Percentiles rank a stretch among this genome's conserved stretches.
Conservation (phyloP, 2,888 invertebrate species). For the Mythimna loreyi region DNA sequence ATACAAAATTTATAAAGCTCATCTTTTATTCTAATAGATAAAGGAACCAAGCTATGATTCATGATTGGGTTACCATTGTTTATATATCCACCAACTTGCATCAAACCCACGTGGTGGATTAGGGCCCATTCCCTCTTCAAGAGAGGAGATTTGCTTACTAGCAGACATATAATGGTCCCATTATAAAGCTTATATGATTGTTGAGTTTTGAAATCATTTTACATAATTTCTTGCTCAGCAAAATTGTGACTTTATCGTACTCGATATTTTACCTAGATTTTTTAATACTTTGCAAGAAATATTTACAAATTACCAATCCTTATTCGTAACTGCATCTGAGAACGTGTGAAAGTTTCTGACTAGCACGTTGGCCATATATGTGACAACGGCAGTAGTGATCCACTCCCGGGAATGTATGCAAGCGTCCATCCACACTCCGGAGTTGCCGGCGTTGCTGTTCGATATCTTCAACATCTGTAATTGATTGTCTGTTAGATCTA, state of each 20-base stretch:
- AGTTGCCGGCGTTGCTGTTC: slow-evolving; percentile 92
- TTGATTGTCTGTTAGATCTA: background rate
- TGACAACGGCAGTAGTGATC: slow-evolving; percentile 95
- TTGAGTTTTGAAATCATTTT: background rate
- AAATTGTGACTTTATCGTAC: background rate
- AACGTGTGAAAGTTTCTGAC: slow-evolving; percentile 93
- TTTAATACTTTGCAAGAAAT: background rate
- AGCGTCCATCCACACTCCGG: slow-evolving; percentile 94
- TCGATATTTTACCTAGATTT: background rate
- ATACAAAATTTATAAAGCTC: no score
- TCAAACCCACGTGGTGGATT: no score
- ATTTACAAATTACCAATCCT: slow-evolving; percentile 92
- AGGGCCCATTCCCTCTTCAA: no score
- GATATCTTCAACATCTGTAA: slow-evolving; percentile 92
- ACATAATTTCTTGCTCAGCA: background rate
- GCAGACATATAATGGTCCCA: no score
- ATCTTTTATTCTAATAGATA: no score
- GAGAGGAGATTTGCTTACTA: no score
- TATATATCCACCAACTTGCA: background rate
- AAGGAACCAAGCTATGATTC: background rate
- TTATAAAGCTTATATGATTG: background rate
- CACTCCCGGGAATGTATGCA: slow-evolving; percentile 98
- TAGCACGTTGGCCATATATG: slow-evolving; percentile 94
- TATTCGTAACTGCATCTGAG: slow-evolving; percentile 93
- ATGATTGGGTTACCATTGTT: background rate